phyloP scores from a whole-genome alignment of 2,797 vertebrate genomes.

The Tapirus indicus region DNA sequence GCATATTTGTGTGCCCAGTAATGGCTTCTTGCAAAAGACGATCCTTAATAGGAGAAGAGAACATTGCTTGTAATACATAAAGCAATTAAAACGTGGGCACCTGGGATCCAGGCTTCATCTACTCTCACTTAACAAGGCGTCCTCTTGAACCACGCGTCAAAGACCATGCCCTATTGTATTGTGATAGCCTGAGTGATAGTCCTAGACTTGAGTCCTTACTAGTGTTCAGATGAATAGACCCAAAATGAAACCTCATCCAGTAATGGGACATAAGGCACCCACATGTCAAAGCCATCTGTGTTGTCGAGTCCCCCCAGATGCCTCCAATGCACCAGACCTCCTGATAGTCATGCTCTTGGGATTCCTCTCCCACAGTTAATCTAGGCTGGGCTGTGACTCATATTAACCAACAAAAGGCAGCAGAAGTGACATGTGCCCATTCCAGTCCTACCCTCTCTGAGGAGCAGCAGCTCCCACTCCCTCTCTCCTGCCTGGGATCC shows the following conservation, averaged over 20 bases:
- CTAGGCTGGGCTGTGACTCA: not conserved
- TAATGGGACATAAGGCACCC: not conserved
- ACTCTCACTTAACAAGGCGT: not conserved
- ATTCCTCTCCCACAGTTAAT: not conserved
- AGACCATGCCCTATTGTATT: not conserved
- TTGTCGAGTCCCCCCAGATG: not conserved
- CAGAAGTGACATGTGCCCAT: no score
- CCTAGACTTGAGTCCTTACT: not conserved
- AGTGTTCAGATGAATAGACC: not conserved
- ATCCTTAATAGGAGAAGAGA: conserved; percentile 67
- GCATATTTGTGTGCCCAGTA: not conserved
- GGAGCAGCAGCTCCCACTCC: no score
- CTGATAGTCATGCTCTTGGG: not conserved
- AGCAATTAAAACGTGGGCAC: not conserved
- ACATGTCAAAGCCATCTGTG: not conserved
- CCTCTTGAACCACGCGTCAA: not conserved
- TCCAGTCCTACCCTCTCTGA: not conserved
- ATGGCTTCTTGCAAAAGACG: conserved; percentile 71
- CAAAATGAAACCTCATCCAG: not conserved
- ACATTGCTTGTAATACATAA: not conserved
- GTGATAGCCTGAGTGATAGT: no score
- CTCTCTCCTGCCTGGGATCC: not conserved
- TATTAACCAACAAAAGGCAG: not conserved
- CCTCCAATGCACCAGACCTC: not conserved
- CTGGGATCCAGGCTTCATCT: not conserved